Base-by-base conservation (phyloP, 92 coral and sea anemone genomes). In the Zoanthus solanderi region DNA sequence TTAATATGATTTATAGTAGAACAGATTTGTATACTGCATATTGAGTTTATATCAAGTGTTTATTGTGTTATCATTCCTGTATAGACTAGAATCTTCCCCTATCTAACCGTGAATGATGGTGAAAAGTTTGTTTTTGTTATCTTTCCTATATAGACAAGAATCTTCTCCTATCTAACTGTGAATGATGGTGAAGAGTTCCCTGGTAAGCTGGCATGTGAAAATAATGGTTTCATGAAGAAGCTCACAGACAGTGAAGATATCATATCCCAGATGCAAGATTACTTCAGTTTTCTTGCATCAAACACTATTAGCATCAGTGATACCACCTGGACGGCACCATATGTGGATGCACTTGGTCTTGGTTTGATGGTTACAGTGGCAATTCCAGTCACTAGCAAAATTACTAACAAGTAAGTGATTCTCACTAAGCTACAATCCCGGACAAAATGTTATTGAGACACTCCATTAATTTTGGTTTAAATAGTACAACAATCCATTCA, bases 331-430 rank as follows among this genome's bases (percentile, higher is more conserved):
- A 97, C 98, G 18, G 93, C 99, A 12, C 99, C 99, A 0, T 97
- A 97, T 57, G 88, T 97, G 89, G 99, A 97, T 74, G 99, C 99
- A 29, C 89, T 95, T 56, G 99, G 98, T 18, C 87, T 97, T 79
- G 99, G 99, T 31, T 88, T 97, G 73, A 97, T 97, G 99, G 98
- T 96, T 37, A 96, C 99, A 14, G 98, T 94, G 29, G 98, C 98
- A 28, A 88, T 96, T 78, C 98, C 98, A 44, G 98, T 93, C 16
- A 94, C 90, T 69, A 96, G 98, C 75, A 93, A 95, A 85, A 82
- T 96, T 48, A 95, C 98, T 6, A 95, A 96, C 91, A 95, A 93
- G 99, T 96, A 85, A 84, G 90, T 84, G 11, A 17, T n/a, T 4
- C 9, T 17, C 1, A 37, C 42, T 37, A 37, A 37, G 42, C 42